Conservation (phyloP, 2,113 vertebrate species). For the Tympanuchus pallidicinctus region DNA sequence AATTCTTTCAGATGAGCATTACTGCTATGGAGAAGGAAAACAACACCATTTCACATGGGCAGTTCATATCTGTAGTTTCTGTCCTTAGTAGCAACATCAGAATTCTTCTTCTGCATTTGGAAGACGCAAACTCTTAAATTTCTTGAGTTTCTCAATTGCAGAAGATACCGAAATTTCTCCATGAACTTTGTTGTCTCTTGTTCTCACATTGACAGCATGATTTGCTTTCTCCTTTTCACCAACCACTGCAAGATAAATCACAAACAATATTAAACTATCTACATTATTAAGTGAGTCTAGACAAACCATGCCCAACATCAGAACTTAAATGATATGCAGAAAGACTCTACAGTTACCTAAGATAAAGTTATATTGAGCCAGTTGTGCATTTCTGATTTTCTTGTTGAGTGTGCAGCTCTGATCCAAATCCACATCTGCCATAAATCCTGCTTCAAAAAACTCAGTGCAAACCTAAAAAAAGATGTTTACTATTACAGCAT, state of each 20-base stretch:
- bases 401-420: constrained; percentile 90
- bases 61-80: not conserved
- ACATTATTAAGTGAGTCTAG: not conserved
- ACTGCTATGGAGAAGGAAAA: not conserved
- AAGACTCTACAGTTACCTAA: constrained; percentile 82
- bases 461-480: constrained; percentile 83
- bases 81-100: constrained; percentile 62
- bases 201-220: constrained; percentile 88
- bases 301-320: not conserved
- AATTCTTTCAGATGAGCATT: not conserved
- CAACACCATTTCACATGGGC: not conserved
- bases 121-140: constrained; percentile 81
- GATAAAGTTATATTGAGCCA: constrained; percentile 96
- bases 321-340: not conserved
- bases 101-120: constrained; percentile 90
- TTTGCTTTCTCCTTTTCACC: constrained; percentile 93
- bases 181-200: constrained; percentile 94
- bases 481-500: not conserved
- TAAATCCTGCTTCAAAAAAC: constrained; percentile 91
- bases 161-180: constrained; percentile 85
- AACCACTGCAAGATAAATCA: constrained; percentile 83
- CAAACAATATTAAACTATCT: not conserved
- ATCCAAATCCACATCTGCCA: constrained; percentile 92
- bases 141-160: constrained; percentile 85
- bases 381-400: constrained; percentile 94